Percentiles rank a stretch among this genome's conserved stretches.
phyloP scores from a whole-genome alignment of 2,797 vertebrate genomes.

The Cuculus canorus region DNA sequence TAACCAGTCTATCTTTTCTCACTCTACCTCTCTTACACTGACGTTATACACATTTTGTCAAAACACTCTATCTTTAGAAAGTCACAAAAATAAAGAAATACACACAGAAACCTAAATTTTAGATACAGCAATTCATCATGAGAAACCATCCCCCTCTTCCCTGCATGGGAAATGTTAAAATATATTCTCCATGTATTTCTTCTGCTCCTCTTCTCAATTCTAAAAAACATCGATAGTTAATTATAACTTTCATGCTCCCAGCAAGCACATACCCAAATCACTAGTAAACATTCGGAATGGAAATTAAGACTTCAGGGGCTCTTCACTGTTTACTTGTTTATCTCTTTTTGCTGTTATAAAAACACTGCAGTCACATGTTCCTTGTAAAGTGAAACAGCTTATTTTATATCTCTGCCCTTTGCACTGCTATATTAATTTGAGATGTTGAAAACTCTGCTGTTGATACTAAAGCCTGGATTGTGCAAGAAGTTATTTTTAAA shows the following conservation, averaged over 20 bases:
- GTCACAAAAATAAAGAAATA: background rate
- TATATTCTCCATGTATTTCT: background rate
- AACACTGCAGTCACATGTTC: background rate
- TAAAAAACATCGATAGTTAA: background rate
- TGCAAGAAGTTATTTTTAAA: conserved; percentile 20
- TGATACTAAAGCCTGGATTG: background rate
- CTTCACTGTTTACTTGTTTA: background rate
- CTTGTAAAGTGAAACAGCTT: background rate
- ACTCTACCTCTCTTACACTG: background rate
- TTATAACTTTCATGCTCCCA: background rate
- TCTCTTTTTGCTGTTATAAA: background rate
- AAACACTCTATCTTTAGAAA: background rate
- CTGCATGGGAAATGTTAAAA: background rate
- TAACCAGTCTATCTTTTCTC: background rate
- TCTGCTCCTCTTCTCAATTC: background rate
- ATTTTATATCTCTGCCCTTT: background rate
- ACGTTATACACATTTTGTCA: background rate
- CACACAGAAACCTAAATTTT: background rate
- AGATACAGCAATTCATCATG: background rate
- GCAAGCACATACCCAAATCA: background rate
- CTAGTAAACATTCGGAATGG: background rate
- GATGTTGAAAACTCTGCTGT: background rate
- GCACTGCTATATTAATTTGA: background rate
- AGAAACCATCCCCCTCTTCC: background rate
- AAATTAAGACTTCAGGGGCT: background rate